Evolutionary conservation across 2,113 vertebrate species (phyloP).

Genomic region (Vireo altiloquus): DNA sequence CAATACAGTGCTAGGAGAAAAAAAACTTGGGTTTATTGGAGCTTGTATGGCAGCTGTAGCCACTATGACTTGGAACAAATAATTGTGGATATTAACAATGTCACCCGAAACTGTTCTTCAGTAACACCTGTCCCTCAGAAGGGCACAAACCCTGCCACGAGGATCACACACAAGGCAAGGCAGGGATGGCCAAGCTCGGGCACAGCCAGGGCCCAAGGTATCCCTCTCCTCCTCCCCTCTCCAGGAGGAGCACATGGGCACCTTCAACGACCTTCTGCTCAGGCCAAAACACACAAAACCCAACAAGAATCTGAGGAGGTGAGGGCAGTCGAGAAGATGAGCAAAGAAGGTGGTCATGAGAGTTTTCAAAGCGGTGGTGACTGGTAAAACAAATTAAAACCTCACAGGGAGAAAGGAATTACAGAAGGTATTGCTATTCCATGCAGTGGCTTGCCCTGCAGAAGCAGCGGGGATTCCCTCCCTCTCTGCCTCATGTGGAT

Average conservation of each 20-base stretch:
- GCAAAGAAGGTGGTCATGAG: not conserved
- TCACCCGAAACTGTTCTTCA: not conserved
- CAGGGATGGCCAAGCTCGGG: not conserved
- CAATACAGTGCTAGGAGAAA: not conserved
- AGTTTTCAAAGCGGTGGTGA: not conserved
- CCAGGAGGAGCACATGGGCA: not conserved
- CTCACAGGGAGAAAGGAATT: not conserved
- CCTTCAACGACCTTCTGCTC: not conserved
- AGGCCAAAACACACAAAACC: not conserved
- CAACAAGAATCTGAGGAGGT: not conserved
- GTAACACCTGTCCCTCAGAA: not conserved
- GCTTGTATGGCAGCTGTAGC: not conserved
- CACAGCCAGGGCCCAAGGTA: too few relatives aligned
- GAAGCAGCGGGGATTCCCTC: not conserved
- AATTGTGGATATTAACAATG: not conserved
- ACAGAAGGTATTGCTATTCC: not conserved
- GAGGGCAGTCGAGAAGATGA: not conserved
- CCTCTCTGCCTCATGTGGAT: not conserved
- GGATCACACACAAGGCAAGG: accelerated
- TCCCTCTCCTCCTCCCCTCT: not conserved
- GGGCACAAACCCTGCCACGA: not conserved
- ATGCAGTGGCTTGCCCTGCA: not conserved
- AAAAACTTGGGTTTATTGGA: not conserved
- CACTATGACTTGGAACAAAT: not conserved
- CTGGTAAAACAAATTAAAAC: not conserved